Conservation (phyloP, 2,797 vertebrate species). For the Rhabdomys pumilio region DNA sequence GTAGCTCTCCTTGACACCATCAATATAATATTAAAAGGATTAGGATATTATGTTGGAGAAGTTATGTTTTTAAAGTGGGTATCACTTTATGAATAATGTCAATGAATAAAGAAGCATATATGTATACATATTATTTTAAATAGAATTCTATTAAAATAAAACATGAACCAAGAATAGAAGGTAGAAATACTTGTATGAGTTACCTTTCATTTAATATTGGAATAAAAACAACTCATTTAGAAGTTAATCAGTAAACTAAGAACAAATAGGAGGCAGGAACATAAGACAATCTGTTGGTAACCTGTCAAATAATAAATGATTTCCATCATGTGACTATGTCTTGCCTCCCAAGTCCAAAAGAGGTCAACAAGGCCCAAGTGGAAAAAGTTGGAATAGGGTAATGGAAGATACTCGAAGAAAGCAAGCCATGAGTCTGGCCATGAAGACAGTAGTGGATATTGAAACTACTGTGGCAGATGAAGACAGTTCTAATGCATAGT, state of each 20-base stretch:
- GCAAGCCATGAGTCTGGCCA: not conserved
- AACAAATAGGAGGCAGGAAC: fast-evolving
- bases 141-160: not conserved
- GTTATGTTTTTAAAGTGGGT: not conserved
- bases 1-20: not conserved
- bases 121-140: not conserved
- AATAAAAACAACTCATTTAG: not conserved
- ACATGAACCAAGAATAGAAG: not conserved
- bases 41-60: not conserved
- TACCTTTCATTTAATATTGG: not conserved
- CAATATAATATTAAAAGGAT: not conserved
- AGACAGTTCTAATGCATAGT: not conserved
- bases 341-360: not conserved
- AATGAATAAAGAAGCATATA: not conserved
- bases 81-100: slow-evolving; percentile 22
- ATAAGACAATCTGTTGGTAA: not conserved
- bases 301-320: not conserved
- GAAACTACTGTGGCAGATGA: not conserved
- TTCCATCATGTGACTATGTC: not conserved
- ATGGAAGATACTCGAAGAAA: not conserved
- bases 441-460: not conserved
- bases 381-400: not conserved
- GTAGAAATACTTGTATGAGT: not conserved
- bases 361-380: not conserved
- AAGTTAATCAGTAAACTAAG: not conserved